These are phyloP conservation scores for Masnerella sp. DNA, from an alignment of 2,888 invertebrate genomes.

Conservation along the genomic window DNA sequence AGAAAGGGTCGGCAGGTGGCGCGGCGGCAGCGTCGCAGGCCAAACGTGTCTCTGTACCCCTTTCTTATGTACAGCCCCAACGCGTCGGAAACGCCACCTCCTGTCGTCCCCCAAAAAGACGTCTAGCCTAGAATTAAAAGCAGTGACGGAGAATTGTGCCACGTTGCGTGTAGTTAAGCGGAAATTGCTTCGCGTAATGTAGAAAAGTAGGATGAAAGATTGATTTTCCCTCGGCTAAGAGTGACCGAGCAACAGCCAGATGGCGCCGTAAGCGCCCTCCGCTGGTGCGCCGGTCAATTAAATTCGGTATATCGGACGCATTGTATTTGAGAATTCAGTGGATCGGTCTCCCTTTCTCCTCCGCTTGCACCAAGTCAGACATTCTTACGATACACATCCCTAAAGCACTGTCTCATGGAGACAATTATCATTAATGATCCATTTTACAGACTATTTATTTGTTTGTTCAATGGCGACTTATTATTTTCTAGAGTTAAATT, in stretches of 20 bases:
- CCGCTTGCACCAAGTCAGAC: too few species aligned
- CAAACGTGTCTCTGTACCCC: conserved; percentile 64
- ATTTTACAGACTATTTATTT: too few species aligned
- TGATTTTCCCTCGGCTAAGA: conserved; percentile 55
- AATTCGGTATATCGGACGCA: conserved; percentile 75
- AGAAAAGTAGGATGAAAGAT: conserved; percentile 71
- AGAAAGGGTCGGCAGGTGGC: conserved; percentile 40
- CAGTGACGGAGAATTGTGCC: conserved; percentile 71
- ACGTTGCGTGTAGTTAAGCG: conserved; percentile 66
- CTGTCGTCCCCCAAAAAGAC: conserved; percentile 63
- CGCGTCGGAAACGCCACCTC: conserved; percentile 71
- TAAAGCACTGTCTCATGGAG: too few species aligned
- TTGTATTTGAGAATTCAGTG: conserved; percentile 71
- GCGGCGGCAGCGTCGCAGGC: neutral
- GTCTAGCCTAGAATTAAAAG: conserved; percentile 70
- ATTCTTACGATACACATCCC: too few species aligned
- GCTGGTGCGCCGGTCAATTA: conserved; percentile 61
- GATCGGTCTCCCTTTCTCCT: conserved; percentile 60
- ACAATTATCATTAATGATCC: too few species aligned
- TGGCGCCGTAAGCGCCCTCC: conserved; percentile 1
- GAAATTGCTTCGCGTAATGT: conserved; percentile 67
- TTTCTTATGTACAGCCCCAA: conserved; percentile 74
- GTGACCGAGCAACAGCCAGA: conserved; percentile 10
- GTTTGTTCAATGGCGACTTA: too few species aligned
- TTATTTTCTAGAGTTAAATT: too few species aligned